phyloP scores from a whole-genome alignment of 2,797 vertebrate genomes.

The Peromyscus eremicus region DNA sequence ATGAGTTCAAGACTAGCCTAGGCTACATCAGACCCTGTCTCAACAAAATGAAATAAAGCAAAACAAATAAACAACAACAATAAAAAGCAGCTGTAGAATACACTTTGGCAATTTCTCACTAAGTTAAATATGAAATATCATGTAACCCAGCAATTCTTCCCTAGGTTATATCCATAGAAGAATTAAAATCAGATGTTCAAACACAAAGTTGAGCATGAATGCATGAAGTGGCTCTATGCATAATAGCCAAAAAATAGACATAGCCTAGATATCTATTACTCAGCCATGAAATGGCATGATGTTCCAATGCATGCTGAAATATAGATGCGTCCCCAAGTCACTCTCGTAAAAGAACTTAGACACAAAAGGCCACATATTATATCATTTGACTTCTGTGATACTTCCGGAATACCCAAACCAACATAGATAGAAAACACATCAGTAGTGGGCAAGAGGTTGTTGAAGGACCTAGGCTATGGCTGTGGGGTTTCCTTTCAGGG shows the following conservation, averaged over 20 bases:
- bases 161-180: background rate
- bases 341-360: background rate
- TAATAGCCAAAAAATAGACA: background rate
- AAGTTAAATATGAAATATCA: slow-evolving; percentile 15
- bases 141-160: background rate
- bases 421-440: background rate
- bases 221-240: background rate
- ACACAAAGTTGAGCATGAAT: background rate
- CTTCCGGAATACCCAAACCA: background rate
- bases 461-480: background rate
- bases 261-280: background rate
- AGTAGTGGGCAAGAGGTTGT: background rate
- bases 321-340: background rate
- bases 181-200: slow-evolving; percentile 35
- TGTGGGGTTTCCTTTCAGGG: background rate
- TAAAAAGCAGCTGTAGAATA: background rate
- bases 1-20: background rate
- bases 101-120: background rate
- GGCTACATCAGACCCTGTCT: background rate
- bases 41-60: background rate
- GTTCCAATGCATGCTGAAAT: background rate
- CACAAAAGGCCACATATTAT: background rate
- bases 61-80: background rate
- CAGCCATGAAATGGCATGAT: background rate
- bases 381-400: background rate